Conservation (phyloP, 2,113 vertebrate genomes). For the Pedetes capensis region DNA sequence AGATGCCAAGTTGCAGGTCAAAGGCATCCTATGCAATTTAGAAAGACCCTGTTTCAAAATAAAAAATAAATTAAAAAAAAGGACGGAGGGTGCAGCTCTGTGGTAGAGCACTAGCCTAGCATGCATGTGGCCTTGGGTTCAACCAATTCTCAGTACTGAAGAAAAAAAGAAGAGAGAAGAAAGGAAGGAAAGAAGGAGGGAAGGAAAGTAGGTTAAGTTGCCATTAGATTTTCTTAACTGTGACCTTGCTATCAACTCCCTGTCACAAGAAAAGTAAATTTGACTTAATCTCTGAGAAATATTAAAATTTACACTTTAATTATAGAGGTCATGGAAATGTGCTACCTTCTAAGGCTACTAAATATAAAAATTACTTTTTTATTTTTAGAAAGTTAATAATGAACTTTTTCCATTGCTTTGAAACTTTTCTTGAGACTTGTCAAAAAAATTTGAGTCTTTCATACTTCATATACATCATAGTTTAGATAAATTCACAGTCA, state of each 20-base stretch:
- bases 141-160: too few species aligned
- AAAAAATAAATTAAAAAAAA: too few species aligned
- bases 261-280: neutral
- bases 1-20: too few species aligned
- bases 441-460: neutral
- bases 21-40: too few species aligned
- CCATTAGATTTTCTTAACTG: too few species aligned
- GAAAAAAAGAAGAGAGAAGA: too few species aligned
- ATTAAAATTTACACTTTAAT: neutral
- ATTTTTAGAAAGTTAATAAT: conserved; percentile 30
- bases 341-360: conserved; percentile 27
- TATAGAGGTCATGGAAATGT: conserved; percentile 47
- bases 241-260: conserved; percentile 28
- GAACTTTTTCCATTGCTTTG: neutral
- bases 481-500: neutral
- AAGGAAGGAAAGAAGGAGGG: too few species aligned
- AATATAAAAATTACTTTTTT: conserved; percentile 52
- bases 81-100: too few species aligned
- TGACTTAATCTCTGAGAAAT: conserved; percentile 51
- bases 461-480: neutral
- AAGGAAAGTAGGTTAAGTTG: too few species aligned
- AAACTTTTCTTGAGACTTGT: neutral
- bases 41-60: too few species aligned
- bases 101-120: too few species aligned
- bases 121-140: too few species aligned